These are phyloP conservation scores for Coracopsis vasa DNA, from an alignment of 2,113 vertebrate genomes.

Conservation along the genomic window DNA sequence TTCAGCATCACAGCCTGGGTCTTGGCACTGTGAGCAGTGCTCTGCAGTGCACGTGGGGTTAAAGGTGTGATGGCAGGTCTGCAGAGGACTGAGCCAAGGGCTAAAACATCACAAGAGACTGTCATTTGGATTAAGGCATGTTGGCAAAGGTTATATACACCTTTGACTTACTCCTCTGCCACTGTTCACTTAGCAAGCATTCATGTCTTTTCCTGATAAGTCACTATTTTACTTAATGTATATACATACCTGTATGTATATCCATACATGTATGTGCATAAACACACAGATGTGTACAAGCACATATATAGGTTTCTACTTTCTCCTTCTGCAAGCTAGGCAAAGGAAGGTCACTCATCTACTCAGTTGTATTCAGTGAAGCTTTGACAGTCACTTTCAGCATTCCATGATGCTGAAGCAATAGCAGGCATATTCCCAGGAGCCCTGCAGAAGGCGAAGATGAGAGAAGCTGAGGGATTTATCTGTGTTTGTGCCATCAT, in stretches of 20 bases:
- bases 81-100: neutral
- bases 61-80: neutral
- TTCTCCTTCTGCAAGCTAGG: neutral
- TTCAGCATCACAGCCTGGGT: neutral
- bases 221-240: neutral
- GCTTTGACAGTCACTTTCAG: neutral
- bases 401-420: fast-evolving
- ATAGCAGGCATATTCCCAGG: neutral
- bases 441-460: neutral
- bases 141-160: neutral
- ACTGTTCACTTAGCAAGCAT: neutral
- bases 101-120: neutral
- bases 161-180: neutral
- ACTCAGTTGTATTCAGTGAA: neutral
- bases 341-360: neutral
- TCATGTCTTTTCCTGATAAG: neutral
- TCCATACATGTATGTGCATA: neutral
- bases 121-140: neutral
- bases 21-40: neutral
- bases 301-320: neutral
- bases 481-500: neutral
- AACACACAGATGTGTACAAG: neutral
- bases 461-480: neutral
- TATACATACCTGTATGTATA: neutral
- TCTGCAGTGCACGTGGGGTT: neutral